Evolutionary conservation across 2,113 vertebrate species (phyloP).

Genomic region (Siphamia tubifer): DNA sequence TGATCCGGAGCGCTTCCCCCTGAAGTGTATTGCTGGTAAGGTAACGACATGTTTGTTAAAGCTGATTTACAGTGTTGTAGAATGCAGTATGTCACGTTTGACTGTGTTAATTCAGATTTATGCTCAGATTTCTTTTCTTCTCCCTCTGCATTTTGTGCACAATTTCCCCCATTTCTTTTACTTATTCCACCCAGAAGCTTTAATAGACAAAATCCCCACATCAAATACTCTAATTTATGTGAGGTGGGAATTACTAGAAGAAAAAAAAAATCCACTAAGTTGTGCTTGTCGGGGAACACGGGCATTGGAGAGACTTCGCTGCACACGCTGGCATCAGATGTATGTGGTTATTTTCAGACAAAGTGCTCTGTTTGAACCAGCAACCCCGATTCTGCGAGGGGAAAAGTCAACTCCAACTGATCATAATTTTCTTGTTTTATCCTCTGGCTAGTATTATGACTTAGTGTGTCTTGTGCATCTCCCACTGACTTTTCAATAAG

Average conservation of each 20-base stretch:
- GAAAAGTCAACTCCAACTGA: not conserved
- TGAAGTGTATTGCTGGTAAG: conserved; percentile 57
- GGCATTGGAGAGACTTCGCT: not conserved
- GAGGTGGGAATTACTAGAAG: conserved; percentile 23
- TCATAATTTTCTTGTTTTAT: not conserved
- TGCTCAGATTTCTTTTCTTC: not conserved
- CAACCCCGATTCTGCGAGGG: not conserved
- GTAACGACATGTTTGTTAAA: not conserved
- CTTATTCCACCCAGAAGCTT: conserved; percentile 12
- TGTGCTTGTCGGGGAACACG: not conserved
- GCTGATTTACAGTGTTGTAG: not conserved
- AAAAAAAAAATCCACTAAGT: conserved; percentile 17
- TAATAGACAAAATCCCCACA: not conserved
- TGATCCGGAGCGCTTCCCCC: not conserved
- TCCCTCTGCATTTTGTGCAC: not conserved
- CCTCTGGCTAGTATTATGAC: not conserved
- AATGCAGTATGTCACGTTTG: not conserved
- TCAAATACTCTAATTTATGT: conserved; percentile 10
- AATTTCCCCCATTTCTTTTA: not conserved
- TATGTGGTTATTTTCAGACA: not conserved
- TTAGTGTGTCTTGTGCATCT: not conserved
- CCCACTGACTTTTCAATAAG: conserved; percentile 17
- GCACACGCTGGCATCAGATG: not conserved
- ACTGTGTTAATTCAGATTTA: not conserved
- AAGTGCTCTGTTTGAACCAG: conserved; percentile 5